Evolutionary conservation across 2,888 invertebrate species (phyloP), one percentile per base, ranked within the genome.

Genomic region (Alloplasta piceator): DNA sequence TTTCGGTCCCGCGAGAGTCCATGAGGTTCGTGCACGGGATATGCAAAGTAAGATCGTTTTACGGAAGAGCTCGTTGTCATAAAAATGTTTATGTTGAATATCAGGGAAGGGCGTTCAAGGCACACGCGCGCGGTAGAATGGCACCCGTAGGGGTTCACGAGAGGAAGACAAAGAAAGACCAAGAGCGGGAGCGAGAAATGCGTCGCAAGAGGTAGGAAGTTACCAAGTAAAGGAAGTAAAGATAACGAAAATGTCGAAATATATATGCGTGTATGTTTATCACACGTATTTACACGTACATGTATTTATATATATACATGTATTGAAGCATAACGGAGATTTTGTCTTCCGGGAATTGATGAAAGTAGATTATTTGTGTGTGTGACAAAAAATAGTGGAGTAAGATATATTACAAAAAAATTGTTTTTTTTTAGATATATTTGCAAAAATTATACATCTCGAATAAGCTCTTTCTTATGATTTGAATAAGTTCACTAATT

Each of bases 41-140:
- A 75, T 78, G 87, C 75, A 86, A 87, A 86, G 83, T 64, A 83
- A 82, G 85, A 83, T 83, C 85, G 86, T 86, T 85, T 85, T 83
- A 80, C 82, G 83, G 84, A 85, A 85, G 84, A 85, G 80, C 83
- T 80, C 76, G 67, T 77, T 71, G 87, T 85, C 84, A 87, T 89
- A 89, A 90, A 88, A 89, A 87, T 87, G 86, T 89, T 89, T 89
- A 87, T 86, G 86, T 71, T 79, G 83, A 66, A 67, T 66, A 74
- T 63, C 4, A n/a, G 41, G 68, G 46, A 10, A 7, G 38, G 61
- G 78, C 39, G 61, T 61, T 68, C 5, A 48, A 48, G 55, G 64
- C 50, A 26, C 26, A 26, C 26, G 46, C 38, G 48, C 36, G 14
- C 36, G 26, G 16, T 10, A 46, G 55, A 83, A 80, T 63, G 58